Percentiles rank a stretch among this genome's conserved stretches.
Conservation (phyloP, 2,888 invertebrate genomes). For the Campoplex nolae region DNA sequence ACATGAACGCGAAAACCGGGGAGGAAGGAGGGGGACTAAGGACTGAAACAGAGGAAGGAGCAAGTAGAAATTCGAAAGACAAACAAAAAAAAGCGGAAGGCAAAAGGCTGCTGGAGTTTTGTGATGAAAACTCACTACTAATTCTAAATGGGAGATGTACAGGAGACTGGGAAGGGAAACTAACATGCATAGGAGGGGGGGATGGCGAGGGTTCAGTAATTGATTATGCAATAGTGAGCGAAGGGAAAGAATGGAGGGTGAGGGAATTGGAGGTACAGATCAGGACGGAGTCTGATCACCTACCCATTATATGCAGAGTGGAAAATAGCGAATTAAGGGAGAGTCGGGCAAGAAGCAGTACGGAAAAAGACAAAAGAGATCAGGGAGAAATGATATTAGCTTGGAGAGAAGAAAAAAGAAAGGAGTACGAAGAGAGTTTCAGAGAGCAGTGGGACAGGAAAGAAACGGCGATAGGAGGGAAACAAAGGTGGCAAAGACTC, state of each 20-base stretch:
- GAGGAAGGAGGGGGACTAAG: background rate
- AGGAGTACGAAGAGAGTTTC: slow-evolving; percentile 5
- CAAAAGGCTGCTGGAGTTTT: slow-evolving; percentile 15
- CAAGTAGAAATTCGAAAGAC: slow-evolving; percentile 37
- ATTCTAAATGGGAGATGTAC: slow-evolving; percentile 35
- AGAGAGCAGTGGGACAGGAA: background rate
- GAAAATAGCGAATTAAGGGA: background rate
- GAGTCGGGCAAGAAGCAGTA: background rate
- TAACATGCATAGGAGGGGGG: slow-evolving; percentile 17
- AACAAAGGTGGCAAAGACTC: slow-evolving; percentile 31
- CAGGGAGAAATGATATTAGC: background rate
- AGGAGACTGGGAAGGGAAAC: slow-evolving; percentile 9
- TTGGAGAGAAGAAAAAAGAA: slow-evolving; percentile 28
- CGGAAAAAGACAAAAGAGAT: background rate
- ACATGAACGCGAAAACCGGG: slow-evolving; percentile 55
- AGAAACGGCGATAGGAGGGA: background rate
- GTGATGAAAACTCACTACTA: slow-evolving; percentile 13
- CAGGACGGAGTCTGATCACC: slow-evolving; percentile 27
- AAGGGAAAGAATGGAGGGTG: background rate
- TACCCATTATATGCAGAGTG: background rate
- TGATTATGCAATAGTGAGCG: slow-evolving; percentile 22
- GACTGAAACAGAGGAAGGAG: background rate
- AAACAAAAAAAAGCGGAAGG: slow-evolving; percentile 34
- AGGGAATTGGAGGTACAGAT: slow-evolving; percentile 18
- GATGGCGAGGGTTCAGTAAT: slow-evolving; percentile 32